Evolutionary conservation across 2,888 invertebrate genomes (phyloP).

Genomic region (Drosophila histrio): DNA sequence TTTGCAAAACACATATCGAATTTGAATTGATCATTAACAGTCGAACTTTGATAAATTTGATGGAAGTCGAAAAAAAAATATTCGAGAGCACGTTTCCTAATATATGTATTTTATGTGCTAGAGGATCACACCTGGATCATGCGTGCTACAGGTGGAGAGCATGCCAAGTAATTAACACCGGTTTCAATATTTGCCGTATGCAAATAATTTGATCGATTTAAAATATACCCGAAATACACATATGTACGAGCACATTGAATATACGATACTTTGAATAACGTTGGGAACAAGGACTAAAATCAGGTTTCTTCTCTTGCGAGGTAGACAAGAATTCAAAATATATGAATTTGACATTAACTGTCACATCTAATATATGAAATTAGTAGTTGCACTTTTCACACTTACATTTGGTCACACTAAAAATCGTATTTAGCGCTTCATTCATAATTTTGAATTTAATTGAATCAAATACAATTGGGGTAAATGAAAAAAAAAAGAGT

Average conservation of each 20-base stretch:
- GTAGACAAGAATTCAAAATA: not conserved
- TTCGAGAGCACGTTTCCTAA: not conserved
- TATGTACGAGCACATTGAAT: too few species aligned
- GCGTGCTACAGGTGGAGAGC: not conserved
- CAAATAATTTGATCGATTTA: too few species aligned
- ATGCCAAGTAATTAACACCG: not conserved
- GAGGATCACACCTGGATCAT: not conserved
- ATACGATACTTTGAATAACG: too few species aligned
- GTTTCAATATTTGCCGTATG: too few species aligned
- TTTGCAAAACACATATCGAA: constrained; percentile 4
- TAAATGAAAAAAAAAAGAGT: not conserved
- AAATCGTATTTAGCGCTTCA: constrained; percentile 11
- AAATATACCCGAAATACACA: too few species aligned
- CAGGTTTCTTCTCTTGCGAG: too few species aligned
- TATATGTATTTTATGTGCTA: not conserved
- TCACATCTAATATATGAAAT: not conserved
- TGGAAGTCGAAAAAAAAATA: not conserved
- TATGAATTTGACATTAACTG: not conserved
- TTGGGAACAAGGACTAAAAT: too few species aligned
- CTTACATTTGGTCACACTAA: constrained; percentile 33
- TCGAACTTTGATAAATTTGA: not conserved
- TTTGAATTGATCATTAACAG: not conserved
- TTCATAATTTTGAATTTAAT: constrained; percentile 14
- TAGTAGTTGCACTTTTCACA: not conserved
- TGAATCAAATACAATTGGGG: not conserved